Percentiles rank a stretch among this genome's conserved stretches.
phyloP scores from a whole-genome alignment of 1,140 invertebrate species.

The Paracyclopina nana region DNA sequence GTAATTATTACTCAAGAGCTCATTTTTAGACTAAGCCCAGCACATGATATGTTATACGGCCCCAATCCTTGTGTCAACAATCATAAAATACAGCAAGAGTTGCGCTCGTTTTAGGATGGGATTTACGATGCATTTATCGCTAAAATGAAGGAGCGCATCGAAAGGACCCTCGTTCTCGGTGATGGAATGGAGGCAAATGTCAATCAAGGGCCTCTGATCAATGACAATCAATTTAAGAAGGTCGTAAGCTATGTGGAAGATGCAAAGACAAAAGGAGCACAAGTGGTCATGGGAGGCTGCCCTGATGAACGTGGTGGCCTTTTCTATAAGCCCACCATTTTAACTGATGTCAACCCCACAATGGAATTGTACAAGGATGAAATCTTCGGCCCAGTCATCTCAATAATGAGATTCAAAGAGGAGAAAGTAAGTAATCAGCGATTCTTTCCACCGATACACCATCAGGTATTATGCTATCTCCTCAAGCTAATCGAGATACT shows the following conservation, averaged over 20 bases:
- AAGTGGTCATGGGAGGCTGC: constrained; percentile 20
- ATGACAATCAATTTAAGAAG: constrained; percentile 46
- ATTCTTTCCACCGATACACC: too few species aligned
- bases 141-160: constrained; percentile 44
- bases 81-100: too few species aligned
- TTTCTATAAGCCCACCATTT: constrained; percentile 78
- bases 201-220: constrained; percentile 79
- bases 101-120: too few species aligned
- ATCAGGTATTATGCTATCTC: too few species aligned
- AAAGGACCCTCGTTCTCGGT: constrained; percentile 50
- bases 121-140: constrained; percentile 65
- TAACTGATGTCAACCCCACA: constrained; percentile 51
- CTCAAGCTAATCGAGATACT: too few species aligned
- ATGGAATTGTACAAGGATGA: constrained; percentile 74
- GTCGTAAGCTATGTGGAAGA: constrained; percentile 23
- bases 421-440: constrained; percentile 45
- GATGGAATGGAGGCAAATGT: constrained; percentile 48
- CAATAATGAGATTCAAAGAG: constrained; percentile 62
- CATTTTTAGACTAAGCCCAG: too few species aligned
- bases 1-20: too few species aligned
- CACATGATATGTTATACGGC: too few species aligned
- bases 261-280: constrained; percentile 19
- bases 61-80: too few species aligned
- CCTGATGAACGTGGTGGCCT: constrained; percentile 36
- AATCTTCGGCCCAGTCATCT: constrained; percentile 86